A percentile compares a stretch with the other conserved stretches of the same genome.
Conservation (phyloP, 1,140 invertebrate genomes). For the Drosophila lacertosa region DNA sequence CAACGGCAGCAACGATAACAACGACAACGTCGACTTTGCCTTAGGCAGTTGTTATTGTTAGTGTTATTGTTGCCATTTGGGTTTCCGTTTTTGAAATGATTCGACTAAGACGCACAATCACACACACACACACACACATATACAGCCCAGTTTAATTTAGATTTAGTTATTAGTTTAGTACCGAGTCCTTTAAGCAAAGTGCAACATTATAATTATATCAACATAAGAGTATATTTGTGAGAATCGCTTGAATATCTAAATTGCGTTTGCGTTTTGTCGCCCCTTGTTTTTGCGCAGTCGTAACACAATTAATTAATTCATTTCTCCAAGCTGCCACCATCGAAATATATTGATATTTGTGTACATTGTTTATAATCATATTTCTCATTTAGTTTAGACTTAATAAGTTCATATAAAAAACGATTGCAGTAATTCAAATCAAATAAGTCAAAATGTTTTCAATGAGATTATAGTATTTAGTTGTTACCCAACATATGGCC, state of each 20-base stretch:
- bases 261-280: conserved; percentile 11
- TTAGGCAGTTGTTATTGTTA: conserved; percentile 21
- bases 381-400: conserved; percentile 39
- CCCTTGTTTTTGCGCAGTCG: conserved; percentile 27
- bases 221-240: conserved; percentile 13
- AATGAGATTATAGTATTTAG: conserved; percentile 48
- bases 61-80: conserved; percentile 6
- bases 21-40: conserved; percentile 38
- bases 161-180: conserved; percentile 65
- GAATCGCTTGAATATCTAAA: conserved; percentile 11
- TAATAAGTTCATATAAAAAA: conserved; percentile 16
- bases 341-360: conserved; percentile 46
- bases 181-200: conserved; percentile 60
- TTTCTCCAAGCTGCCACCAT: conserved; percentile 49
- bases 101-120: conserved; percentile 58
- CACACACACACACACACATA: conserved; percentile 34
- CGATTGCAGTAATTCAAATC: conserved; percentile 15
- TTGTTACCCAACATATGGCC: conserved; percentile 29
- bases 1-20: neutral
- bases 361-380: conserved; percentile 47
- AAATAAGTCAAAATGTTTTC: conserved; percentile 23
- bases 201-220: conserved; percentile 65
- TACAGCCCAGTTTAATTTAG: conserved; percentile 67
- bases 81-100: conserved; percentile 15
- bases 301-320: conserved; percentile 19